phyloP scores from a whole-genome alignment of 2,888 invertebrate species.

The Drosophila sordidula region DNA sequence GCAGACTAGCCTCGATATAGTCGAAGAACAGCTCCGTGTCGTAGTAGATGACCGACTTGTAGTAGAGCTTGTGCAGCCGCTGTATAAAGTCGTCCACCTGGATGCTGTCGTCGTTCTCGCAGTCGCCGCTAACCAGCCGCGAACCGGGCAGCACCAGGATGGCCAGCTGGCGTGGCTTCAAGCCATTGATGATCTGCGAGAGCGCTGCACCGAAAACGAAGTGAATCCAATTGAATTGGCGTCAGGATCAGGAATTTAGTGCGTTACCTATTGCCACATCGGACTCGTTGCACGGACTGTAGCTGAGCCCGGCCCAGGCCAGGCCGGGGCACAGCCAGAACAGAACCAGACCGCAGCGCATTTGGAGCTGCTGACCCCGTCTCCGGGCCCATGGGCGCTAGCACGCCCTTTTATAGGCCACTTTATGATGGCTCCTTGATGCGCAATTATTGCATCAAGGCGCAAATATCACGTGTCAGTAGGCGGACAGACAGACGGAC shows the following conservation, averaged over 20 bases:
- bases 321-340: constrained; percentile 6
- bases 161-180: constrained; percentile 77
- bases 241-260: no score
- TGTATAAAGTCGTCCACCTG: constrained; percentile 83
- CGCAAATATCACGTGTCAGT: constrained; percentile 76
- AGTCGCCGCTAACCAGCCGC: constrained; percentile 22
- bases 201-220: constrained; percentile 66
- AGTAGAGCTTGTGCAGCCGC: constrained; percentile 77
- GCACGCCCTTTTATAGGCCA: constrained; percentile 50
- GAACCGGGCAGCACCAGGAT: constrained; percentile 65
- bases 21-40: constrained; percentile 80
- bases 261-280: constrained; percentile 80
- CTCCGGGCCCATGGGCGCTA: neutral
- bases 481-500: constrained; percentile 1
- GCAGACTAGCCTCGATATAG: constrained; percentile 80
- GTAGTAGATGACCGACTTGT: constrained; percentile 82
- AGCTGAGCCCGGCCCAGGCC: constrained; percentile 25
- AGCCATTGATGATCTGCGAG: constrained; percentile 82
- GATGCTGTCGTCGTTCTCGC: constrained; percentile 54
- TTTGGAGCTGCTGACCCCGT: constrained; percentile 1
- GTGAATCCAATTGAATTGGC: constrained; percentile 5
- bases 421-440: constrained; percentile 60
- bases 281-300: constrained; percentile 65
- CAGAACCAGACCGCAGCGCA: constrained; percentile 22
- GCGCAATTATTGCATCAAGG: constrained; percentile 76